Evolutionary conservation across 2,113 vertebrate species (phyloP), one percentile per base, ranked within the genome.

Genomic region (Percopsis transmontana): DNA sequence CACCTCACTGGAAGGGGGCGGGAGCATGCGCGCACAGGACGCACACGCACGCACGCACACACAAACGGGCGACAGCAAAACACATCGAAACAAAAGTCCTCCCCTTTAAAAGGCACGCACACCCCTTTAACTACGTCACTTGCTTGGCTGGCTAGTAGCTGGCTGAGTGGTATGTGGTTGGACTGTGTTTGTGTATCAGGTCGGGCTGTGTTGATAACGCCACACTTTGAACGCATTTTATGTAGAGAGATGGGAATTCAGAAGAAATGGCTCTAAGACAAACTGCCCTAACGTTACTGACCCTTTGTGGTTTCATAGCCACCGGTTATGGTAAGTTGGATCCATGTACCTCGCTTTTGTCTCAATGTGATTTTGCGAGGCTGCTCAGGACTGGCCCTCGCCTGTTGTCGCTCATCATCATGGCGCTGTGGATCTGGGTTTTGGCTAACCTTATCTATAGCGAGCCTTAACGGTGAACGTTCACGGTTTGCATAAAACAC

Each of bases 221-320:
- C 82, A 80, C 76, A 72, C 78, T 76, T 77, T 63, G 72, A 76
- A 83, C 85, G 76, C 80, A 53, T 90, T 91, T 88, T 66, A 72
- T 74, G 87, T 74, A 70, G 63, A 84, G 92, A 88, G 82, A 93
- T 93, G 92, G 91, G 84, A 91, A 85, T 89, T 70, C 51, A 20
- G 86, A 79, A 82, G 85, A 81, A 62, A 93, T 93, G 92, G 82
- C 87, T 91, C 15, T 89, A 18, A 89, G 68, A 79, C 68, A 66
- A 77, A 72, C 65, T n/a, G 77, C 73, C 68, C 72, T 74, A 20
- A 58, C 83, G 67, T 66, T 91, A 73, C 67, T 91, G 54, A 78
- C 83, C 81, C 87, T 92, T 69, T 13, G 76, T n/a, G 91, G 85
- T 63, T 77, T 77, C 13, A 74, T 72, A 68, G 78, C 83, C 13